These are phyloP conservation scores for Drosophila pachea DNA, from an alignment of 1,140 invertebrate genomes.

Conservation along the genomic window DNA sequence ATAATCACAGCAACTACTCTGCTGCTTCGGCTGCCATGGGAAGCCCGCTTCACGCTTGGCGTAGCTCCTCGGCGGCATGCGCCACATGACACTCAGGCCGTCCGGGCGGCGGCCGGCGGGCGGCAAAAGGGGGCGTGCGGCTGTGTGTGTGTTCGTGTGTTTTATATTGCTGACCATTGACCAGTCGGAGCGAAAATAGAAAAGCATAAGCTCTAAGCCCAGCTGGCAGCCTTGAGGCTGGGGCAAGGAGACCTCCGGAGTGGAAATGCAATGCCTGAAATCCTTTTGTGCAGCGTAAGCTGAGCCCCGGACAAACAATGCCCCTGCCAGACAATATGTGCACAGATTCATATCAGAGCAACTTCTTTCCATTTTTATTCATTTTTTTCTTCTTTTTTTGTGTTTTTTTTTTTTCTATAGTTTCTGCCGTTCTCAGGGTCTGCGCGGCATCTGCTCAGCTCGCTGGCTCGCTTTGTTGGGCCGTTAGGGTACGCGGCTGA, in stretches of 20 bases:
- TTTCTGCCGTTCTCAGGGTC: constrained; percentile 9
- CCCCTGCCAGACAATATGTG: not conserved
- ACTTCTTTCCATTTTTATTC: not conserved
- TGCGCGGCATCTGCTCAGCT: constrained; percentile 8
- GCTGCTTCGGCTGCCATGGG: constrained; percentile 41
- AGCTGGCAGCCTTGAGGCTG: no score
- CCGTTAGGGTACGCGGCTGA: not conserved
- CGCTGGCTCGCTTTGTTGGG: not conserved
- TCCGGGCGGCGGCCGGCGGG: constrained; percentile 10
- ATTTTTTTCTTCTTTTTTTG: no score
- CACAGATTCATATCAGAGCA: not conserved
- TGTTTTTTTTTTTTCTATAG: no score
- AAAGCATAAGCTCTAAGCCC: constrained; percentile 20
- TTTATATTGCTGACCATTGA: constrained; percentile 59
- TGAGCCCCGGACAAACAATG: constrained; percentile 27
- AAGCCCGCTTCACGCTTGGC: constrained; percentile 65
- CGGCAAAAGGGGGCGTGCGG: constrained; percentile 4
- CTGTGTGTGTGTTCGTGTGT: constrained; percentile 1
- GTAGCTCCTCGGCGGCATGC: constrained; percentile 52
- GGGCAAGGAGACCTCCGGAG: not conserved
- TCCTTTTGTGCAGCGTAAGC: constrained; percentile 61
- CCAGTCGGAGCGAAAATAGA: constrained; percentile 55
- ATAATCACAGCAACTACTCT: constrained; percentile 22
- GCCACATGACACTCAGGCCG: constrained; percentile 67
- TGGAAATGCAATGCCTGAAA: constrained; percentile 48